Evolutionary conservation across 2,113 vertebrate species (phyloP).

Genomic region (Pseudolaguvia tuberculata): DNA sequence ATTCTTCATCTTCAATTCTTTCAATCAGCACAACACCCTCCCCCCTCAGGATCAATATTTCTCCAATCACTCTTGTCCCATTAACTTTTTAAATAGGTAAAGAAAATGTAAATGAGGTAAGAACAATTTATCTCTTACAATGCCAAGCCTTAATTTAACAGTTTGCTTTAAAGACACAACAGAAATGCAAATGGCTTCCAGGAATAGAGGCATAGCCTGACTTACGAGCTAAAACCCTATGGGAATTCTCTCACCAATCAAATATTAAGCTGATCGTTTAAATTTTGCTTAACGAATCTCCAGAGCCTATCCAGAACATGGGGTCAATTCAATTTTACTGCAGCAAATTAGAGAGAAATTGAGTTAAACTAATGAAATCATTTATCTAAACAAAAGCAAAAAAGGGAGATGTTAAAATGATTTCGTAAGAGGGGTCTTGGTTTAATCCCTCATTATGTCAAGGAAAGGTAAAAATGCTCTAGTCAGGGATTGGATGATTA

Average conservation of each 20-base stretch:
- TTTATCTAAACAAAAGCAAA: not conserved
- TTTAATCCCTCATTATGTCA: too few species aligned
- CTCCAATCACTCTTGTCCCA: conserved; percentile 31
- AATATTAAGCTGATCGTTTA: conserved; percentile 2
- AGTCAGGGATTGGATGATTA: too few species aligned
- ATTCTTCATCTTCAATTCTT: conserved; percentile 1
- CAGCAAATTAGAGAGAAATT: conserved; percentile 24
- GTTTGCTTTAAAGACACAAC: not conserved
- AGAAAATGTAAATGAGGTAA: conserved; percentile 20
- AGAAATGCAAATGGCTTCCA: conserved; percentile 2
- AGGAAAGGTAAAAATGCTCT: too few species aligned
- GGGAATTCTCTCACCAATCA: not conserved
- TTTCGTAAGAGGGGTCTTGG: too few species aligned
- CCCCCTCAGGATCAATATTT: conserved; percentile 24
- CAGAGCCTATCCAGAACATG: not conserved
- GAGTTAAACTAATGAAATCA: conserved; percentile 29
- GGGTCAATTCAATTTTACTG: conserved; percentile 24
- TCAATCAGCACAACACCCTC: conserved; percentile 1
- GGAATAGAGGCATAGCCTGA: not conserved
- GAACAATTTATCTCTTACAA: not conserved
- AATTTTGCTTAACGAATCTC: conserved; percentile 25
- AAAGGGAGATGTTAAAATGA: not conserved
- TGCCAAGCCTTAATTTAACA: not conserved
- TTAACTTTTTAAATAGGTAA: conserved; percentile 32
- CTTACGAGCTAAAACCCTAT: not conserved